Conservation (phyloP, 1,140 invertebrate species). For the Eriosoma lanigerum region DNA sequence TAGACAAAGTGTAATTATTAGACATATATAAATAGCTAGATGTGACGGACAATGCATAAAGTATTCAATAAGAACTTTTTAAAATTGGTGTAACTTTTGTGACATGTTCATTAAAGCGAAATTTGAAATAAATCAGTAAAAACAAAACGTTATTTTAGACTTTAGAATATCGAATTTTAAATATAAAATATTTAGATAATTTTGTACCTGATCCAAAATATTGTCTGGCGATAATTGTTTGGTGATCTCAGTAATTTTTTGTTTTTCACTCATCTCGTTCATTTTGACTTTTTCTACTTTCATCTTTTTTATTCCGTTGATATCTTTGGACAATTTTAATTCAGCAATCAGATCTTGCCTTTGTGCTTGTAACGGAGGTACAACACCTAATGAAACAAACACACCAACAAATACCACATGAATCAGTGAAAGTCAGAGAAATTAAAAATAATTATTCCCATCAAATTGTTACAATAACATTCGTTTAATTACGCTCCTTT, state of each 20-base stretch:
- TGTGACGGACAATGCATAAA: no score
- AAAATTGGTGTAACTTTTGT: no score
- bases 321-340: conserved; percentile 85
- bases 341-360: conserved; percentile 88
- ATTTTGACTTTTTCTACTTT: conserved; percentile 83
- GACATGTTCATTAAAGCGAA: no score
- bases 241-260: conserved; percentile 77
- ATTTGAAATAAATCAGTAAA: no score
- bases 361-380: conserved; percentile 66
- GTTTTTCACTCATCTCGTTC: conserved; percentile 76
- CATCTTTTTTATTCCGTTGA: conserved; percentile 84
- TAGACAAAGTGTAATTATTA: no score
- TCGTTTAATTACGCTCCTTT: conserved; percentile 22
- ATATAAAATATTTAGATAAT: no score
- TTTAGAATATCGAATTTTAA: no score
- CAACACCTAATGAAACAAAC: conserved; percentile 61
- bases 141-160: no score
- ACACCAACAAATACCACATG: not conserved
- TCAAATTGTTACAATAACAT: conserved; percentile 3
- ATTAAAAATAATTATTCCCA: conserved; percentile 31
- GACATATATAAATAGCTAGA: no score
- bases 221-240: conserved; percentile 82
- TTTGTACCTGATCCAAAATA: conserved; percentile 86
- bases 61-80: no score
- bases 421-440: conserved; percentile 30